Conservation (phyloP, 2,888 invertebrate genomes). For the Zele albiditarsus region DNA sequence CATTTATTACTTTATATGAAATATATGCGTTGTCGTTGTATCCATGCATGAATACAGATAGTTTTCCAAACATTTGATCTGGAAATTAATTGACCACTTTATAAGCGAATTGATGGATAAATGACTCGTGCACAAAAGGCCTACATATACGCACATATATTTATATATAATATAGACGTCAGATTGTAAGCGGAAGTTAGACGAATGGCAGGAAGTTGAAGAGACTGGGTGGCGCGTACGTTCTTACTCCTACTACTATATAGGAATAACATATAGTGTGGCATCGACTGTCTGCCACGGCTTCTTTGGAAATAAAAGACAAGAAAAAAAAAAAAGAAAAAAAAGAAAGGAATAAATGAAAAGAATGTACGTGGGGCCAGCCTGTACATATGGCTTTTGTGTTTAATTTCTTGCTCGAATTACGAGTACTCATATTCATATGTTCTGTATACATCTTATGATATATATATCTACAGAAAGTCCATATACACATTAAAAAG, state of each 20-base stretch:
- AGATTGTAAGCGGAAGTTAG: constrained; percentile 62
- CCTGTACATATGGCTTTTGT: constrained; percentile 26
- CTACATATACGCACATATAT: not conserved
- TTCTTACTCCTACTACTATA: constrained; percentile 35
- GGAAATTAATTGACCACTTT: too few relatives aligned
- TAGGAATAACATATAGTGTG: constrained; percentile 8
- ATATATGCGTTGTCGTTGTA: too few relatives aligned
- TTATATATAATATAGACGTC: constrained; percentile 47
- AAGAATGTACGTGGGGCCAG: constrained; percentile 15
- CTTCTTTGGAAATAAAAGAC: constrained; percentile 22
- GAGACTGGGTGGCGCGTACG: constrained; percentile 69
- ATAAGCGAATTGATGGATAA: not conserved
- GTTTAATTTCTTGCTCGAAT: constrained; percentile 20
- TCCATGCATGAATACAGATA: too few relatives aligned
- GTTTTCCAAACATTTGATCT: too few relatives aligned
- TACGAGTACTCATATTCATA: constrained; percentile 19
- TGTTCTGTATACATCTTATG: not conserved
- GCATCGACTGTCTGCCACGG: constrained; percentile 38
- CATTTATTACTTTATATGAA: too few relatives aligned
- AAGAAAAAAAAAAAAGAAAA: constrained; percentile 1
- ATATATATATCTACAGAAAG: not conserved
- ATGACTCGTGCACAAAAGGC: not conserved
- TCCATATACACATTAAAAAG: not conserved
- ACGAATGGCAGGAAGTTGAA: constrained; percentile 71
- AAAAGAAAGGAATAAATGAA: constrained; percentile 7